Evolutionary conservation across 1,140 invertebrate genomes (phyloP).

Genomic region (Microplitis mediator): DNA sequence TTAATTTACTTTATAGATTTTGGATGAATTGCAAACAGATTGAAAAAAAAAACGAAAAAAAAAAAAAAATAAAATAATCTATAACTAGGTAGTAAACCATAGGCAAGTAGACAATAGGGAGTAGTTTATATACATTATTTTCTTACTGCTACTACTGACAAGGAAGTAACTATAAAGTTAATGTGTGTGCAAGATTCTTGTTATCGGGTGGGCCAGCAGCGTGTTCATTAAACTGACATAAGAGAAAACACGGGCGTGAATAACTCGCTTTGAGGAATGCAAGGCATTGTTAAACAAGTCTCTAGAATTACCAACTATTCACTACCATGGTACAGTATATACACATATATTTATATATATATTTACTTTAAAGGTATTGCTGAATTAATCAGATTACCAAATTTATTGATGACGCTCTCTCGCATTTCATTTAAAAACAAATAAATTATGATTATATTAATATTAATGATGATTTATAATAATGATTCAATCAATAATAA

Average conservation of each 20-base stretch:
- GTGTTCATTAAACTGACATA: constrained; percentile 41
- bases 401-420: too few species aligned
- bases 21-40: too few species aligned
- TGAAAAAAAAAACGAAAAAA: neutral
- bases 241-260: constrained; percentile 31
- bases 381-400: too few species aligned
- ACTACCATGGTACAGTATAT: neutral
- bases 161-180: neutral
- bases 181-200: neutral
- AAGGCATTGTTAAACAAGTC: constrained; percentile 21
- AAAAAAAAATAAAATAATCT: neutral
- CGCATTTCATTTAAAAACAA: too few species aligned
- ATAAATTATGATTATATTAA: too few species aligned
- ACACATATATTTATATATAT: too few species aligned
- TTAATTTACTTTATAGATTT: too few species aligned
- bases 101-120: constrained; percentile 19
- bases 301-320: neutral
- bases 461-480: too few species aligned
- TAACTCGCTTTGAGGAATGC: constrained; percentile 26
- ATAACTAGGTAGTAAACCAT: neutral
- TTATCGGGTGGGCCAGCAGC: constrained; percentile 38
- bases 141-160: constrained; percentile 10
- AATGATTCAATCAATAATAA: too few species aligned
- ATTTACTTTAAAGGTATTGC: too few species aligned
- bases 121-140: constrained; percentile 30